phyloP scores from a whole-genome alignment of 2,113 vertebrate species.

The Embiotoca jacksoni region DNA sequence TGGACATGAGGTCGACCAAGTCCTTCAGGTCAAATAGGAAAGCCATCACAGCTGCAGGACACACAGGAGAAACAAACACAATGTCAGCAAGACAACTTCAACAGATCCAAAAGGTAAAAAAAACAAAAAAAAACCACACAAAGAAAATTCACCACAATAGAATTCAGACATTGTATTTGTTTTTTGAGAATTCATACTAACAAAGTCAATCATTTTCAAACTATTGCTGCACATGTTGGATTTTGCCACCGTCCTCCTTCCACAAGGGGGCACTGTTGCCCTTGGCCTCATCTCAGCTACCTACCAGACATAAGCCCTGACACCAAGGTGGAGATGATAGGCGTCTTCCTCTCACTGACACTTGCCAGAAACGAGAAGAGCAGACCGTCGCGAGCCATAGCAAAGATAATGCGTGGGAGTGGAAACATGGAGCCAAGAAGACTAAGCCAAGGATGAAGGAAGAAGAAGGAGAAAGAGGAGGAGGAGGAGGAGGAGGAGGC shows the following conservation, averaged over 20 bases:
- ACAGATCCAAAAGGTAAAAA: neutral
- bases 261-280: constrained; percentile 51
- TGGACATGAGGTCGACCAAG: constrained; percentile 98
- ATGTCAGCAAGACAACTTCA: neutral
- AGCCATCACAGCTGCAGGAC: constrained; percentile 91
- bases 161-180: constrained; percentile 1
- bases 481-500: constrained; percentile 37
- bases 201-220: neutral
- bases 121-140: neutral
- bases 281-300: constrained; percentile 54
- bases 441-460: constrained; percentile 72
- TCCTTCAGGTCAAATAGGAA: constrained; percentile 97
- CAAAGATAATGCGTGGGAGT: constrained; percentile 87
- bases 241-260: constrained; percentile 51
- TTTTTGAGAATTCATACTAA: neutral
- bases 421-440: constrained; percentile 89
- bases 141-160: too few species aligned
- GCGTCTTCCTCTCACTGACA: constrained; percentile 82
- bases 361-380: constrained; percentile 86
- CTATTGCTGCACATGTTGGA: neutral
- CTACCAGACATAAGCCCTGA: constrained; percentile 85
- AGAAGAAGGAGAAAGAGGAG: constrained; percentile 31
- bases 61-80: constrained; percentile 12
- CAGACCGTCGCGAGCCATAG: constrained; percentile 87
- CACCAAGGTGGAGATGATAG: constrained; percentile 82